A percentile compares a stretch with the other conserved stretches of the same genome.
Evolutionary conservation across 2,797 vertebrate genomes (phyloP).

Genomic region (Sylvia borin): DNA sequence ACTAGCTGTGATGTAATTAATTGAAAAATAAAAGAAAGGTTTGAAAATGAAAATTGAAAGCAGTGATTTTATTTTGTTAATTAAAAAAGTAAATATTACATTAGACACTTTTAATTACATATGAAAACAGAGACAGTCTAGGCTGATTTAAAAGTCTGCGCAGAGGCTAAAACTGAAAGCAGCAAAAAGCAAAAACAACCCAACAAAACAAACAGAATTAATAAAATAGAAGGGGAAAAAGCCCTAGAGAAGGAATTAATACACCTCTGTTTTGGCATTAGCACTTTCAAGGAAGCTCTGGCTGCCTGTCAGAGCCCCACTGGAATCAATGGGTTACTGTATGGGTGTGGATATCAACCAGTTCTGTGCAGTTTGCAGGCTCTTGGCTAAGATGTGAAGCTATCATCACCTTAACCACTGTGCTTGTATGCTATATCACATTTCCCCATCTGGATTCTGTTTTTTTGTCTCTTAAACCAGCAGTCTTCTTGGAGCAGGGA

Average conservation of each 20-base stretch:
- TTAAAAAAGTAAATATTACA: background rate
- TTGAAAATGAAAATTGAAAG: constrained; percentile 7
- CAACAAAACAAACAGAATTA: background rate
- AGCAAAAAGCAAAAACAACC: background rate
- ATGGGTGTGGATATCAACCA: constrained; percentile 55
- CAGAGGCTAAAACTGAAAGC: background rate
- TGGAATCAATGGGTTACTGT: constrained; percentile 67
- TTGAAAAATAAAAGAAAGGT: background rate
- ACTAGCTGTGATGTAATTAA: background rate
- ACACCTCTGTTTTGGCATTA: background rate
- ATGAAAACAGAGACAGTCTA: background rate
- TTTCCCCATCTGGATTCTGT: constrained; percentile 65
- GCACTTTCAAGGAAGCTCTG: constrained; percentile 6
- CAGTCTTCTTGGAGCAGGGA: constrained; percentile 13
- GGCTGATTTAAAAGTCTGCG: background rate
- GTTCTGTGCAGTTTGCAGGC: constrained; percentile 58
- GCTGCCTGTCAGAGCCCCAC: constrained; percentile 30
- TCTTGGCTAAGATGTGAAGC: constrained; percentile 66
- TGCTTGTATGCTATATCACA: constrained; percentile 58
- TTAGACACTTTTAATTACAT: background rate
- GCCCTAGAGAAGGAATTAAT: constrained; percentile 23
- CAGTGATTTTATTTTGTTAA: background rate
- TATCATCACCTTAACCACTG: constrained; percentile 70
- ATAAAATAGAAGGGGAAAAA: background rate
- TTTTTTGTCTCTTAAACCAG: constrained; percentile 31